Evolutionary conservation across 2,888 invertebrate genomes (phyloP).

Genomic region (Drosophila mimetica): DNA sequence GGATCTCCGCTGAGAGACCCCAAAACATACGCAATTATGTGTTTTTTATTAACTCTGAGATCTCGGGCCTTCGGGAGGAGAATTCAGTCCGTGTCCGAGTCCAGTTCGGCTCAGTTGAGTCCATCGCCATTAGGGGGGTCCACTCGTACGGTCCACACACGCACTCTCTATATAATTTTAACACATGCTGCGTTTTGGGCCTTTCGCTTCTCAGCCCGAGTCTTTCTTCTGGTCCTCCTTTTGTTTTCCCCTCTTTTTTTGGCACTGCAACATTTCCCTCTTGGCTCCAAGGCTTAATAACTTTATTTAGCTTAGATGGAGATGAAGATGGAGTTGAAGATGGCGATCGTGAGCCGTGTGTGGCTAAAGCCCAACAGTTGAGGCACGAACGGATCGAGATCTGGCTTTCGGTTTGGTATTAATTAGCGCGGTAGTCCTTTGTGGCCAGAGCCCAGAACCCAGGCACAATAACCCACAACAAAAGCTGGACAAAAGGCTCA

Average conservation of each 20-base stretch:
- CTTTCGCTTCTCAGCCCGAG: constrained; percentile 40
- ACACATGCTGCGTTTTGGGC: constrained; percentile 75
- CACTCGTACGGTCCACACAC: constrained; percentile 64
- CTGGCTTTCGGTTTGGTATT: constrained; percentile 50
- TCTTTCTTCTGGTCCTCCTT: constrained; percentile 14
- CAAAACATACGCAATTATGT: constrained; percentile 76
- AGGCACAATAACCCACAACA: constrained; percentile 29
- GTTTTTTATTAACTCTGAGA: constrained; percentile 74
- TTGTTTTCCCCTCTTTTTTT: constrained; percentile 49
- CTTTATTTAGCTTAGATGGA: constrained; percentile 75
- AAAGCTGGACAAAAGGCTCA: constrained; percentile 14
- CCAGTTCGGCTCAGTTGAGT: constrained; percentile 18
- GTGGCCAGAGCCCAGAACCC: constrained; percentile 47
- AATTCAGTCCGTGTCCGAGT: constrained; percentile 2
- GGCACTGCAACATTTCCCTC: constrained; percentile 69
- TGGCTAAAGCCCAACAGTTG: constrained; percentile 42
- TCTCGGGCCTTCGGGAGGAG: constrained; percentile 12
- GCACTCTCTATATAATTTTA: constrained; percentile 80
- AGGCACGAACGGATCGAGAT: constrained; percentile 36
- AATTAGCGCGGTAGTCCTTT: constrained; percentile 79
- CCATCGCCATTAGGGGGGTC: constrained; percentile 74
- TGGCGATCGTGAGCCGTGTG: constrained; percentile 41
- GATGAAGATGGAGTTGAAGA: constrained; percentile 19
- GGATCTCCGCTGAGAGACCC: constrained; percentile 25
- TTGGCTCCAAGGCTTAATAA: constrained; percentile 64